phyloP scores from a whole-genome alignment of 2,888 invertebrate species.

The Euplexia lucipara region DNA sequence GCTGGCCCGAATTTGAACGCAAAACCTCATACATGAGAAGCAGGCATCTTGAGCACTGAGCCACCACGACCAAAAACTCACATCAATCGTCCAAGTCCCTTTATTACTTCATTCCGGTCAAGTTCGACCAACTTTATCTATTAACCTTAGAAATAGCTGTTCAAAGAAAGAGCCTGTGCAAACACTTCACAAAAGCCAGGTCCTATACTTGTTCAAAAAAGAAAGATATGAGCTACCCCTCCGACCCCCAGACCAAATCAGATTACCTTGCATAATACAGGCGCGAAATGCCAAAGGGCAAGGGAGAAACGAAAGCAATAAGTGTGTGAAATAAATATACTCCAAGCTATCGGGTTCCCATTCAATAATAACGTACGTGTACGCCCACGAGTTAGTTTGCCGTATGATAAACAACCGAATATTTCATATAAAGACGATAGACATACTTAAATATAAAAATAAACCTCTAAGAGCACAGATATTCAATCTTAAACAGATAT shows the following conservation, averaged over 20 bases:
- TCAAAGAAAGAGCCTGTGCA: slow-evolving; percentile 10
- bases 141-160: slow-evolving; percentile 31
- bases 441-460: slow-evolving; percentile 1
- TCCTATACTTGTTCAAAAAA: slow-evolving; percentile 27
- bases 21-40: too few relatives aligned
- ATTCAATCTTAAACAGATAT: too few relatives aligned
- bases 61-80: too few relatives aligned
- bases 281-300: slow-evolving; percentile 65
- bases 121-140: slow-evolving; percentile 15
- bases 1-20: too few relatives aligned
- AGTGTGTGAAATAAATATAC: slow-evolving; percentile 58
- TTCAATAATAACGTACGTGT: slow-evolving; percentile 22
- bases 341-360: slow-evolving; percentile 47
- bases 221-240: slow-evolving; percentile 39
- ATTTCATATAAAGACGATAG: slow-evolving; percentile 3
- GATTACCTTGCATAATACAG: slow-evolving; percentile 70
- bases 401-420: slow-evolving; percentile 28
- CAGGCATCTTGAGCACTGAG: too few relatives aligned
- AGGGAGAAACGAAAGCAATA: slow-evolving; percentile 60
- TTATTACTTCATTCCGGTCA: slow-evolving; percentile 9
- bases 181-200: slow-evolving; percentile 23
- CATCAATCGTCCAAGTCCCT: background rate
- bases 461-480: background rate
- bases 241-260: slow-evolving; percentile 52
- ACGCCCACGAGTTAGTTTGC: slow-evolving; percentile 13